Percentiles rank a stretch among this genome's conserved stretches.
phyloP scores from a whole-genome alignment of 2,888 invertebrate species.

The Nomada lathburiana region DNA sequence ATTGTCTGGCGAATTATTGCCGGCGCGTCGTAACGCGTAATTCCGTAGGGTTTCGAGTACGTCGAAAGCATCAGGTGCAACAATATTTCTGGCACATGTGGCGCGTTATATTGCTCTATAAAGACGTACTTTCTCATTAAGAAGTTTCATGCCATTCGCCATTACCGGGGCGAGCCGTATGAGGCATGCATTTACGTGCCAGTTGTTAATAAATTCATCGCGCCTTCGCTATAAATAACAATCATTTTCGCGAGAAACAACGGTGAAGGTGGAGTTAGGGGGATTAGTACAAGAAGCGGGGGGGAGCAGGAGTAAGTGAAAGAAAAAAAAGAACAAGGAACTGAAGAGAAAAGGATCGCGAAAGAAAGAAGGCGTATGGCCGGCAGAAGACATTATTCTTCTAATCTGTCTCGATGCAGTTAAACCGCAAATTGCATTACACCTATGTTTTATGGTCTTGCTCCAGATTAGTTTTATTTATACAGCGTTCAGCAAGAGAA shows the following conservation, averaged over 20 bases:
- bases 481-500: conserved; percentile 37
- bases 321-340: conserved; percentile 39
- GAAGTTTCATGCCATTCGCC: conserved; percentile 75
- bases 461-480: conserved; percentile 62
- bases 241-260: conserved; percentile 62
- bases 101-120: conserved; percentile 71
- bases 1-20: conserved; percentile 60
- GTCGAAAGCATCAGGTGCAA: conserved; percentile 67
- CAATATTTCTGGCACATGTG: conserved; percentile 72
- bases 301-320: not conserved
- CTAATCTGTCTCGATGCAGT: conserved; percentile 59
- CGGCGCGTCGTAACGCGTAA: conserved; percentile 40
- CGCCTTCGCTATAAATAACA: conserved; percentile 72
- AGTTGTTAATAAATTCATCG: conserved; percentile 74
- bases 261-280: conserved; percentile 30
- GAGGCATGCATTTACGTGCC: conserved; percentile 73
- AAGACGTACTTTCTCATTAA: conserved; percentile 75
- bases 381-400: conserved; percentile 59
- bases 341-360: conserved; percentile 37
- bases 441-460: conserved; percentile 45
- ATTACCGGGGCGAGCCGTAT: conserved; percentile 64
- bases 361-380: conserved; percentile 3
- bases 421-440: conserved; percentile 59
- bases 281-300: conserved; percentile 17
- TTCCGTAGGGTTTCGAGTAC: conserved; percentile 51